These are phyloP conservation scores for Oophaga sylvatica DNA, from an alignment of 2,797 vertebrate genomes.

Conservation along the genomic window DNA sequence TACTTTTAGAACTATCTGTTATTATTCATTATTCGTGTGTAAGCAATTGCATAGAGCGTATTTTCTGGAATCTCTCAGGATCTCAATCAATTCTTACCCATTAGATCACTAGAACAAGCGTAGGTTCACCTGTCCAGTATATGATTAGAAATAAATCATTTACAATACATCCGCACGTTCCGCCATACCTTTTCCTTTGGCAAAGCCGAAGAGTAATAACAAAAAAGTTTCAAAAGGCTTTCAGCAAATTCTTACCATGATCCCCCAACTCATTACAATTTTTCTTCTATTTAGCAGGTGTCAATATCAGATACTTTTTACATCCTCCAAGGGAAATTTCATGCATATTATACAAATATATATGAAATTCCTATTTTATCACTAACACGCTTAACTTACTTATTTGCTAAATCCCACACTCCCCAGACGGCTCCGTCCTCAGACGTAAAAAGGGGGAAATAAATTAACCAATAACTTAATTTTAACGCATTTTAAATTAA, in stretches of 20 bases:
- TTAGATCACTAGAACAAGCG: background rate
- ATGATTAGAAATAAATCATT: background rate
- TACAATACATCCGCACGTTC: background rate
- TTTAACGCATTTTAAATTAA: background rate
- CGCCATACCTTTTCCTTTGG: background rate
- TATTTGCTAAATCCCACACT: background rate
- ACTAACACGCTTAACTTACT: constrained; percentile 8
- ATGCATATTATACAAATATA: constrained; percentile 46
- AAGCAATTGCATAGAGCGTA: no score
- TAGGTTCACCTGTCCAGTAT: background rate
- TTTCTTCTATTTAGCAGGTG: constrained; percentile 43
- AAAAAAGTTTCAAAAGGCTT: background rate
- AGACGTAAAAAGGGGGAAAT: background rate
- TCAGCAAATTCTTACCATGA: constrained; percentile 19
- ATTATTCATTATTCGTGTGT: no score
- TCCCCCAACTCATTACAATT: background rate
- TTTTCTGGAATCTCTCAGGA: no score
- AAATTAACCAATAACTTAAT: background rate
- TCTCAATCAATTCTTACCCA: no score
- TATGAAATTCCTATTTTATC: constrained; percentile 39
- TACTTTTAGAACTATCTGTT: no score
- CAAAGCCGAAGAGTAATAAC: background rate
- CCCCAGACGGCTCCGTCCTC: background rate
- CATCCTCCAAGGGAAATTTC: constrained; percentile 33
- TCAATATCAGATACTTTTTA: constrained; percentile 51